phyloP scores from a whole-genome alignment of 2,888 invertebrate genomes.

The Julus scandinavius region DNA sequence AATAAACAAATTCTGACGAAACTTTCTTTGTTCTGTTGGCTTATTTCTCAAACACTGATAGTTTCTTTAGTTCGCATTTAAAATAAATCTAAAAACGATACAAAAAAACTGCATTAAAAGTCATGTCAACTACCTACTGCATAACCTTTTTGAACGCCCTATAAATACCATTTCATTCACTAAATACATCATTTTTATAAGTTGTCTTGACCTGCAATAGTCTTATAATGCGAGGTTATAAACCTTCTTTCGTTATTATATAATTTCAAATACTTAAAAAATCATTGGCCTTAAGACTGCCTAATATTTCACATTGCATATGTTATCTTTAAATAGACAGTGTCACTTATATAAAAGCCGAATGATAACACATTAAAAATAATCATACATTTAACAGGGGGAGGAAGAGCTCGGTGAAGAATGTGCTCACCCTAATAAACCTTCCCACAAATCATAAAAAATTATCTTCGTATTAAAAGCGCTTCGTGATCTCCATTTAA shows the following conservation, averaged over 20 bases:
- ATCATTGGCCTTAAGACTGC: slow-evolving; percentile 34
- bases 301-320: slow-evolving; percentile 37
- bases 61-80: too few relatives aligned
- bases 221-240: background rate
- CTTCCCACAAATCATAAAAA: slow-evolving; percentile 28
- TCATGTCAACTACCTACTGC: background rate
- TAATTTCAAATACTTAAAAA: slow-evolving; percentile 31
- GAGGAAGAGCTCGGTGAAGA: background rate
- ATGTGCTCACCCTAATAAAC: slow-evolving; percentile 44
- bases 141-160: background rate
- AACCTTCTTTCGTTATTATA: background rate
- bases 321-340: slow-evolving; percentile 24
- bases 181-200: background rate
- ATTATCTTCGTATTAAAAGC: slow-evolving; percentile 44
- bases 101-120: too few relatives aligned
- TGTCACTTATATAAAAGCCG: slow-evolving; percentile 6
- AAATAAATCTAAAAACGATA: too few relatives aligned
- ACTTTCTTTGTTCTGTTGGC: too few relatives aligned
- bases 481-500: slow-evolving; percentile 46
- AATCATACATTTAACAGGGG: slow-evolving; percentile 22
- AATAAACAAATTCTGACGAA: too few relatives aligned
- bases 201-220: slow-evolving; percentile 5
- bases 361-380: slow-evolving; percentile 42
- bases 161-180: background rate
- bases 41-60: too few relatives aligned